A percentile compares a stretch with the other conserved stretches of the same genome.
Conservation (phyloP, 2,888 invertebrate species). For the Rotaria macrura region DNA sequence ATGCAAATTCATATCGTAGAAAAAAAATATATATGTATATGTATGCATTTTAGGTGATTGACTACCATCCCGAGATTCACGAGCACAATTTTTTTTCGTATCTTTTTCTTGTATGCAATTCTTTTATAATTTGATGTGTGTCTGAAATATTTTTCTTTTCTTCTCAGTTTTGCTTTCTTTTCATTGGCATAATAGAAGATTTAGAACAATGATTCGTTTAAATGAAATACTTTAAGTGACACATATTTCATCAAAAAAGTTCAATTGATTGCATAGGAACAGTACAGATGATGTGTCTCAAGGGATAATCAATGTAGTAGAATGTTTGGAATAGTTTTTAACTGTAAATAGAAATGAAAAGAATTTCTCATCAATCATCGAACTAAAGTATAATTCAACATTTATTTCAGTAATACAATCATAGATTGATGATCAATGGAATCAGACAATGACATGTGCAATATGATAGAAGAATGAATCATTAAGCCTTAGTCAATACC, state of each 20-base stretch:
- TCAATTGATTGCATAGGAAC: no score
- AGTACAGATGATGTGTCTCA: no score
- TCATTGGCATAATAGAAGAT: background rate
- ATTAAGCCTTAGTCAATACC: no score
- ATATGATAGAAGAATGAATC: background rate
- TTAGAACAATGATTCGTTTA: background rate
- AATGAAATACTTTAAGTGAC: no score
- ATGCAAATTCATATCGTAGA: no score
- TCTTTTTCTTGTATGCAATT: background rate
- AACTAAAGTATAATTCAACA: background rate
- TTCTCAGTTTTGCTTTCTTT: background rate
- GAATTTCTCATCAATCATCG: background rate
- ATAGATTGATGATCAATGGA: background rate
- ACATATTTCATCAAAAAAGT: no score
- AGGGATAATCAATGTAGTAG: no score
- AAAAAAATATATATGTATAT: background rate
- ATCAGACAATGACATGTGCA: background rate
- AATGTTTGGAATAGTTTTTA: no score
- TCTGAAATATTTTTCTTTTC: background rate
- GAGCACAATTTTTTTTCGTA: background rate
- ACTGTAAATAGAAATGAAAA: no score
- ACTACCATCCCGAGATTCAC: background rate
- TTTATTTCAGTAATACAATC: background rate
- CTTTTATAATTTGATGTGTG: background rate
- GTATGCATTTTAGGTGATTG: background rate